phyloP scores from a whole-genome alignment of 2,797 vertebrate species.

The Sebastolobus alascanus region DNA sequence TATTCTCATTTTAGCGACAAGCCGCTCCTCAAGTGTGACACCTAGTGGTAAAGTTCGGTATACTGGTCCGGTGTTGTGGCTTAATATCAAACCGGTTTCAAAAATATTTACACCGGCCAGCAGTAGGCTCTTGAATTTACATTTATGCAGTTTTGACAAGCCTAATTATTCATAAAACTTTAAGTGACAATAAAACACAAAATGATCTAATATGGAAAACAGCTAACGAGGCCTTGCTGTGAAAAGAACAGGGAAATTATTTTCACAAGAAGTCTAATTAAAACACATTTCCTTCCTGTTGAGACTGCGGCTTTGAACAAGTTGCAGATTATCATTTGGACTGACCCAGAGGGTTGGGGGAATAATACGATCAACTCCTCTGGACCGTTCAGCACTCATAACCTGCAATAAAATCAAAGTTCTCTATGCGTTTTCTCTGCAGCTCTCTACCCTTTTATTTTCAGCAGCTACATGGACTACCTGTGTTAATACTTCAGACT shows the following conservation, averaged over 20 bases:
- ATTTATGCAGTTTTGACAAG: background rate
- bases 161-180: background rate
- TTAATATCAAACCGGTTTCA: too few species aligned
- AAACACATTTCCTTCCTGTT: background rate
- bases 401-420: background rate
- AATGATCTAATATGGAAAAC: background rate
- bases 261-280: background rate
- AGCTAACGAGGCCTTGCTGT: background rate
- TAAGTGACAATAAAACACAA: background rate
- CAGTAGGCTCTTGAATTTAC: background rate
- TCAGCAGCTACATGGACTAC: background rate
- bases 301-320: background rate
- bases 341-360: background rate
- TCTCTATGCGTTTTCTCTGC: background rate
- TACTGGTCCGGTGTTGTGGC: too few species aligned
- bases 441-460: background rate
- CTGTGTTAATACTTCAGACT: background rate
- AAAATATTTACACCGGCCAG: too few species aligned
- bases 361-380: background rate
- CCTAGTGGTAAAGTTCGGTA: too few species aligned
- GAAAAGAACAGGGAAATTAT: background rate
- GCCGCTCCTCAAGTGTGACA: too few species aligned
- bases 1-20: background rate
- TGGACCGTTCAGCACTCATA: background rate
- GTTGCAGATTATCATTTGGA: background rate